Conservation (phyloP, 2,797 vertebrate genomes). For the Leuciscus waleckii region DNA sequence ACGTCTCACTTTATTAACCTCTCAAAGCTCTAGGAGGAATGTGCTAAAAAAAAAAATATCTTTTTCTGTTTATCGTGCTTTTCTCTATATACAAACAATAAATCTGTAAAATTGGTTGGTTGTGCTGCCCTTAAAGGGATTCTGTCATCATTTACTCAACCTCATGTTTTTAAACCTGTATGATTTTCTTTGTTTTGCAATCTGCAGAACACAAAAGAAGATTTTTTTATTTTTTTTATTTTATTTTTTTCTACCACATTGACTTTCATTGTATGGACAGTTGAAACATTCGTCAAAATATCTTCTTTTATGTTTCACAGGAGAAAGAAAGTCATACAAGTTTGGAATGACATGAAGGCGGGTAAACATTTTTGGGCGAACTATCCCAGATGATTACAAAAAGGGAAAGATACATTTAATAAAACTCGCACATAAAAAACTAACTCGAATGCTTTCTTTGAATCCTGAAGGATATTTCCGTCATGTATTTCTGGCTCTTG, state of each 20-base stretch:
- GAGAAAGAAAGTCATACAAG: background rate
- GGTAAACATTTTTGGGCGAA: background rate
- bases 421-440: conserved; percentile 15
- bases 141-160: background rate
- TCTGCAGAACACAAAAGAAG: background rate
- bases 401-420: conserved; percentile 25
- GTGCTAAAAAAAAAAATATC: background rate
- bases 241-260: background rate
- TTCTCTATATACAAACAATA: background rate
- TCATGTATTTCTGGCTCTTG: conserved; percentile 16
- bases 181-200: background rate
- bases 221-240: too few relatives aligned
- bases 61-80: background rate
- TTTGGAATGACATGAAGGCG: background rate
- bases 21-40: background rate
- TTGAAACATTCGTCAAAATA: too few relatives aligned
- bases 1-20: background rate
- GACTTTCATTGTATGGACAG: background rate
- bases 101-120: background rate
- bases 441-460: background rate
- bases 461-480: background rate
- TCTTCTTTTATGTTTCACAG: background rate
- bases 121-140: background rate
- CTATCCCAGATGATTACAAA: background rate
- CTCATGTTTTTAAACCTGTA: background rate